A percentile compares a stretch with the other conserved stretches of the same genome.
These are phyloP conservation scores for Microchirus variegatus DNA, from an alignment of 2,797 vertebrate genomes.

Conservation along the genomic window DNA sequence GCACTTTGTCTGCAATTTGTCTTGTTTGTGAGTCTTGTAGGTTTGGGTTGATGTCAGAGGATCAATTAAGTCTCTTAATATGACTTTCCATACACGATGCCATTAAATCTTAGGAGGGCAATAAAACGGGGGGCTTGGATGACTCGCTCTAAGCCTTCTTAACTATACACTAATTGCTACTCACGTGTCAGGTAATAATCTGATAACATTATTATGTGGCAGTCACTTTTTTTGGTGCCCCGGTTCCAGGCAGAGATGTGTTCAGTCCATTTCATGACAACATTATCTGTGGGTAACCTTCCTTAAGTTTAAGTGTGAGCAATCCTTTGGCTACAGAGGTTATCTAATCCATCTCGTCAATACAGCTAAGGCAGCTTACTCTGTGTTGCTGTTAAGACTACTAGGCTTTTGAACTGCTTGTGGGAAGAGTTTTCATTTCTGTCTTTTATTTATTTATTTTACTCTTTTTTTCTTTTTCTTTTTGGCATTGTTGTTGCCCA, in stretches of 20 bases:
- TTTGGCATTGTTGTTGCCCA: slow-evolving; percentile 75
- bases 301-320: slow-evolving; percentile 55
- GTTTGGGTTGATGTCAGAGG: slow-evolving; percentile 49
- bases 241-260: slow-evolving; percentile 4
- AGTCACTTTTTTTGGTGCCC: slow-evolving; percentile 16
- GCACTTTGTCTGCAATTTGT: slow-evolving; percentile 75
- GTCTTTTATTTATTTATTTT: slow-evolving; percentile 18
- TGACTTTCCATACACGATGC: slow-evolving; percentile 25
- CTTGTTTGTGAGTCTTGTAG: slow-evolving; percentile 70
- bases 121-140: not conserved
- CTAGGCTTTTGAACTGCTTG: slow-evolving; percentile 68
- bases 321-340: slow-evolving; percentile 72
- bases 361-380: slow-evolving; percentile 71
- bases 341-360: slow-evolving; percentile 75
- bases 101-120: slow-evolving; percentile 15
- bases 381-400: slow-evolving; percentile 50
- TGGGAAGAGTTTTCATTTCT: slow-evolving; percentile 70
- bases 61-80: slow-evolving; percentile 51
- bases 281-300: slow-evolving; percentile 43
- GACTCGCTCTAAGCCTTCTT: slow-evolving; percentile 6
- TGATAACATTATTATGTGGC: not conserved
- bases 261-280: slow-evolving; percentile 25
- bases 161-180: slow-evolving; percentile 28
- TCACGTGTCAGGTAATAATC: slow-evolving; percentile 11
- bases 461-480: slow-evolving; percentile 26